phyloP scores from a whole-genome alignment of 1,140 invertebrate genomes.

The Olivierus martensii region DNA sequence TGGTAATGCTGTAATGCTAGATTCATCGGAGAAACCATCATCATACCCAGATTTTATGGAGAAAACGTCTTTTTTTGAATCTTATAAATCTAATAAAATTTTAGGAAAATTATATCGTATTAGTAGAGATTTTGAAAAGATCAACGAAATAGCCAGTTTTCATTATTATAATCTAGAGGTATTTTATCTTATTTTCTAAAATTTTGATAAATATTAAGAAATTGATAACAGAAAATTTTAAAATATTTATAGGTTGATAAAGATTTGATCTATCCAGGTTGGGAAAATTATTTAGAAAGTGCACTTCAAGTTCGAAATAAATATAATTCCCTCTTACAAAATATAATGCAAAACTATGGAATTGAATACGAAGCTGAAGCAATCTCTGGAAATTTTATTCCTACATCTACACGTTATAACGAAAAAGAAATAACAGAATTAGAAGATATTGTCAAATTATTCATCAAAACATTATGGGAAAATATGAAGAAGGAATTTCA shows the following conservation, averaged over 20 bases:
- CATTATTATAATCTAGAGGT: no score
- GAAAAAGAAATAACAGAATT: constrained; percentile 9
- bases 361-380: constrained; percentile 11
- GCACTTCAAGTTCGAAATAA: constrained; percentile 10
- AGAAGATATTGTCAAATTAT: constrained; percentile 4
- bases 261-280: constrained; percentile 14
- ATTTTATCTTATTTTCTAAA: no score
- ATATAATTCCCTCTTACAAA: neutral
- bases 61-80: constrained; percentile 2
- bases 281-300: constrained; percentile 12
- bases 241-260: constrained; percentile 6
- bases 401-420: constrained; percentile 3
- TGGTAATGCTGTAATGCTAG: constrained; percentile 8
- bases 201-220: no score
- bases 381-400: constrained; percentile 7
- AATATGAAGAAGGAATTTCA: constrained; percentile 9
- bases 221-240: neutral
- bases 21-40: constrained; percentile 10
- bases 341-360: constrained; percentile 8
- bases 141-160: no score
- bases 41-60: constrained; percentile 26
- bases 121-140: constrained; percentile 2
- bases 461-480: constrained; percentile 1
- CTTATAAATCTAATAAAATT: constrained; percentile 12
- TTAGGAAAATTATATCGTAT: constrained; percentile 14